Base-by-base conservation (phyloP, 2,888 invertebrate genomes). In the Ellobium chinense region DNA sequence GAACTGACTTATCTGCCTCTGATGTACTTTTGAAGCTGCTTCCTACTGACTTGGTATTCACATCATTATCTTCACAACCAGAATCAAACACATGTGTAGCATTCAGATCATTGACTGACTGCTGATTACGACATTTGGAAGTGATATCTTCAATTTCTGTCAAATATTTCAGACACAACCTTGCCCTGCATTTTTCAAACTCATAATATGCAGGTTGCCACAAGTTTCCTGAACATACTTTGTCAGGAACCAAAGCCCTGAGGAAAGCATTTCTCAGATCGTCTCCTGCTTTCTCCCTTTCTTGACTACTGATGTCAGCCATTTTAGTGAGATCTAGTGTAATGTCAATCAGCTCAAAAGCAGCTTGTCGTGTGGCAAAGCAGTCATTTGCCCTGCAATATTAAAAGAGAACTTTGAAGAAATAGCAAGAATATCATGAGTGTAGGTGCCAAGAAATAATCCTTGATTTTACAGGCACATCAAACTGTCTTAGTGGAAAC, bases 101-200 rank as follows among this genome's bases (percentile, higher is more conserved):
- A n/a, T n/a, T n/a, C n/a, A n/a, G n/a, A n/a, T n/a, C n/a, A n/a
- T n/a, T n/a, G n/a, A n/a, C n/a, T n/a, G n/a, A n/a, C n/a, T n/a
- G n/a, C n/a, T n/a, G n/a, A n/a, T n/a, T n/a, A n/a, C n/a, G n/a
- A n/a, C n/a, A n/a, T n/a, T n/a, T n/a, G n/a, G n/a, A n/a, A n/a
- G n/a, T n/a, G n/a, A n/a, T 14, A 18, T 14, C 65, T 21, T 31
- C 21, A 2, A 63, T 63, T 21, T 34, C 7, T 5, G 60, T 62
- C 37, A 80, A 54, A 66, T 80, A 36, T 75, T 80, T 80, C 31
- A 80, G 60, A n/a, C 75, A 74, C 18, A 80, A 63, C 39, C 24
- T 68, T 18, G 80, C 80, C 58, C 54, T 68, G 14, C 69, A 69
- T 62, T 75, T 75, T 37, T 80, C 69, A 39, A 46, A 73, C 27